These are phyloP conservation scores for Drosophila atripex DNA, from an alignment of 2,888 invertebrate species.

Conservation along the genomic window DNA sequence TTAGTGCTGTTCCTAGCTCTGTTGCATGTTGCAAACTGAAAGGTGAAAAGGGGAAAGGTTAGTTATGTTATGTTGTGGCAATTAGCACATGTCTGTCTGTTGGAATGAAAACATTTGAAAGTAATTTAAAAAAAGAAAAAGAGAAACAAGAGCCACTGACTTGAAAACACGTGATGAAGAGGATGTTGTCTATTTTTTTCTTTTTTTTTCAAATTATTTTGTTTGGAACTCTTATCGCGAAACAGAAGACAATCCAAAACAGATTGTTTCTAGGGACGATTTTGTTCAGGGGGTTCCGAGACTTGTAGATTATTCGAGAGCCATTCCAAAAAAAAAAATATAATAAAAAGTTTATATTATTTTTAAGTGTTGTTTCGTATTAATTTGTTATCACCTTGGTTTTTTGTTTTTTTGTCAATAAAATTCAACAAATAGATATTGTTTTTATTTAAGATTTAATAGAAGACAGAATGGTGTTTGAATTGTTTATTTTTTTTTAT, in stretches of 20 bases:
- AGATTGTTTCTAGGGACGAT: slow-evolving; percentile 4
- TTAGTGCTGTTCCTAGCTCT: background rate
- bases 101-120: background rate
- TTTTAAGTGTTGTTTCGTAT: too few species aligned
- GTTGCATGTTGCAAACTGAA: slow-evolving; percentile 37
- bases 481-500: too few species aligned
- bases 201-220: background rate
- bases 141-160: background rate
- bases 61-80: background rate
- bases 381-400: background rate
- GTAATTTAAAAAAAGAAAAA: background rate
- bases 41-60: background rate
- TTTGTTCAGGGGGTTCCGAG: background rate
- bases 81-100: slow-evolving; percentile 3
- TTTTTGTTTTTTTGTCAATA: background rate
- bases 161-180: slow-evolving; percentile 41
- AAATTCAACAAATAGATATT: too few species aligned
- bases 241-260: slow-evolving; percentile 1
- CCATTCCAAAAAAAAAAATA: too few species aligned
- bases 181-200: slow-evolving; percentile 8
- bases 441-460: too few species aligned
- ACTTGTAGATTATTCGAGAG: background rate
- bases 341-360: background rate
- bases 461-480: too few species aligned
- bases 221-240: slow-evolving; percentile 1